Base-by-base conservation (phyloP, 2,797 vertebrate genomes). In the Coilia nasus region DNA sequence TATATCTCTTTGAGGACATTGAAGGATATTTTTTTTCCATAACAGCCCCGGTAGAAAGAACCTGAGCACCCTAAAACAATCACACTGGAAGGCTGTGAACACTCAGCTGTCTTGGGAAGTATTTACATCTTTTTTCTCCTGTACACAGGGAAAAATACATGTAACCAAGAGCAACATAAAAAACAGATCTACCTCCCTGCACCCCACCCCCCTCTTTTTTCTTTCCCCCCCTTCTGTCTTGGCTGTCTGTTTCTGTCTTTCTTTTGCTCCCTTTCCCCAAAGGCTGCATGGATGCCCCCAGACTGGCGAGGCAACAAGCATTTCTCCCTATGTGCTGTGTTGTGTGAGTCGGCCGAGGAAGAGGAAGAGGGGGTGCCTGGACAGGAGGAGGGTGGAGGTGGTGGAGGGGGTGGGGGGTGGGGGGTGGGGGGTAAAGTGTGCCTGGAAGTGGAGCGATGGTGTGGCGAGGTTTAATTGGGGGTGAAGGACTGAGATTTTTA, bases 81-180 rank as follows among this genome's bases (percentile, higher is more conserved):
- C 87, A 84, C 85, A 82, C 47, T 84, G 83, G 81, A 50, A 85
- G 83, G 71, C 90, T 91, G 88, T 84, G 88, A 91, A 89, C 85
- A 90, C 87, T 91, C 90, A 91, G 82, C 90, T 91, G 85, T 92
- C 83, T 86, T 81, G 83, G 88, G 87, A 92, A 88, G 78, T 83
- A 86, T 86, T 87, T 87, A 87, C 54, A 82, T 84, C 83, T 83
- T 83, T 81, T 84, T 78, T 78, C 83, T 78, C 83, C 57, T 82
- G 87, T 86, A 10, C 85, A 85, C 47, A 82, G 44, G 80, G 83
- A 62, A 59, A 85, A 89, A 87, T 17, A 86, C 64, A 75, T 88
- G 87, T 87, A 83, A 90, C 86, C 75, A 83, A 86, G 71, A 25
- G 64, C 86, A 89, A 90, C 83, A 89, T 78, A 81, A 90, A 90